These are phyloP conservation scores for Ptychoptera contaminata DNA, from an alignment of 2,888 invertebrate genomes.

Conservation along the genomic window DNA sequence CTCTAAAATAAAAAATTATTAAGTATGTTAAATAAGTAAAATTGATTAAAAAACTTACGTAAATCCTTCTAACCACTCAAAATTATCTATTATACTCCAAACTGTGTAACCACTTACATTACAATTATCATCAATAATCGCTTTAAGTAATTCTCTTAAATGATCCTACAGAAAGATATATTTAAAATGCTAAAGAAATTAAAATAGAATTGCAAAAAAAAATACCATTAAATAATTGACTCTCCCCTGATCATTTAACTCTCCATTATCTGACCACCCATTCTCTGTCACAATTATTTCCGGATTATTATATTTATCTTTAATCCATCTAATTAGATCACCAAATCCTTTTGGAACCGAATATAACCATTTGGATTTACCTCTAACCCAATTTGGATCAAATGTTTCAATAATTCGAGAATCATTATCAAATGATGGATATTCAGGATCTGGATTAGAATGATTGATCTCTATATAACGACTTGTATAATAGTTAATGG, in stretches of 20 bases:
- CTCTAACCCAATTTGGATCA: slow-evolving; percentile 18
- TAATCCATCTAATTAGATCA: slow-evolving; percentile 10
- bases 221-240: slow-evolving; percentile 6
- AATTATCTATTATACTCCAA: slow-evolving; percentile 49
- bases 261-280: slow-evolving; percentile 30
- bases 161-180: slow-evolving; percentile 18
- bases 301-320: neutral
- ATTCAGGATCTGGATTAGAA: slow-evolving; percentile 15
- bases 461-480: slow-evolving; percentile 13
- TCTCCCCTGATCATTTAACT: slow-evolving; percentile 24
- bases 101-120: slow-evolving; percentile 37
- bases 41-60: slow-evolving; percentile 26
- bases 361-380: slow-evolving; percentile 20
- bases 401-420: slow-evolving; percentile 13
- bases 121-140: slow-evolving; percentile 31
- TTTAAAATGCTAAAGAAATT: neutral
- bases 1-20: slow-evolving; percentile 8
- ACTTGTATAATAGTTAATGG: slow-evolving; percentile 21
- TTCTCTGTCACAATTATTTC: slow-evolving; percentile 38
- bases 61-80: slow-evolving; percentile 46
- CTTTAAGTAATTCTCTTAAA: slow-evolving; percentile 32
- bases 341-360: slow-evolving; percentile 20
- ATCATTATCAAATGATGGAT: slow-evolving; percentile 39
- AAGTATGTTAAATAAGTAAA: too few species aligned
- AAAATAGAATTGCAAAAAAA: too few species aligned